Evolutionary conservation across 1,140 invertebrate species (phyloP).

Genomic region (Pectinophora gossypiella): DNA sequence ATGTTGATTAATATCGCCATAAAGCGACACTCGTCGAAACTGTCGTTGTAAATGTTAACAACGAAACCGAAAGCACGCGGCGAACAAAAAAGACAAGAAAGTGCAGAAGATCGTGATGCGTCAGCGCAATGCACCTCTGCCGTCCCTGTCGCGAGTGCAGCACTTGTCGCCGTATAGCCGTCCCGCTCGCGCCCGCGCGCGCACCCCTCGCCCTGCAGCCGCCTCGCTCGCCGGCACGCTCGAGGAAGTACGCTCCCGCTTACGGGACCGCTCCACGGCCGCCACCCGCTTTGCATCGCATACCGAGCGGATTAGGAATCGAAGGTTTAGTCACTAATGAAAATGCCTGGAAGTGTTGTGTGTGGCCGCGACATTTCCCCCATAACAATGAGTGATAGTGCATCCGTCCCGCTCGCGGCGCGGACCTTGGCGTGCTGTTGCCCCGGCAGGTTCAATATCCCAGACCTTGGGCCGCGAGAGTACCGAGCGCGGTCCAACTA

Average conservation of each 20-base stretch:
- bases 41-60: slow-evolving; percentile 32
- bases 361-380: slow-evolving; percentile 62
- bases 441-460: slow-evolving; percentile 70
- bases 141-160: slow-evolving; percentile 37
- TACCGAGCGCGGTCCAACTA: slow-evolving; percentile 63
- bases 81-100: slow-evolving; percentile 54
- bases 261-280: slow-evolving; percentile 40
- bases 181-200: slow-evolving; percentile 29
- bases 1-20: slow-evolving; percentile 50
- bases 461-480: slow-evolving; percentile 66
- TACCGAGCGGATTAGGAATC: slow-evolving; percentile 49
- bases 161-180: slow-evolving; percentile 43
- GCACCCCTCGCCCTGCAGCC: slow-evolving; percentile 9
- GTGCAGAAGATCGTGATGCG: slow-evolving; percentile 55
- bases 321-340: slow-evolving; percentile 44
- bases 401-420: slow-evolving; percentile 63
- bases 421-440: slow-evolving; percentile 58
- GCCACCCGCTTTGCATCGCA: slow-evolving; percentile 47
- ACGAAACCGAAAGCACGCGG: slow-evolving; percentile 57
- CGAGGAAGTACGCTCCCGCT: slow-evolving; percentile 57
- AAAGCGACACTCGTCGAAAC: slow-evolving; percentile 42
- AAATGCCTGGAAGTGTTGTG: slow-evolving; percentile 32
- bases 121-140: slow-evolving; percentile 62
- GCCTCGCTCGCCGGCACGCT: slow-evolving; percentile 36
- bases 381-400: slow-evolving; percentile 72